Base-by-base conservation (phyloP, 2,888 invertebrate species). In the Pinctada fucata region DNA sequence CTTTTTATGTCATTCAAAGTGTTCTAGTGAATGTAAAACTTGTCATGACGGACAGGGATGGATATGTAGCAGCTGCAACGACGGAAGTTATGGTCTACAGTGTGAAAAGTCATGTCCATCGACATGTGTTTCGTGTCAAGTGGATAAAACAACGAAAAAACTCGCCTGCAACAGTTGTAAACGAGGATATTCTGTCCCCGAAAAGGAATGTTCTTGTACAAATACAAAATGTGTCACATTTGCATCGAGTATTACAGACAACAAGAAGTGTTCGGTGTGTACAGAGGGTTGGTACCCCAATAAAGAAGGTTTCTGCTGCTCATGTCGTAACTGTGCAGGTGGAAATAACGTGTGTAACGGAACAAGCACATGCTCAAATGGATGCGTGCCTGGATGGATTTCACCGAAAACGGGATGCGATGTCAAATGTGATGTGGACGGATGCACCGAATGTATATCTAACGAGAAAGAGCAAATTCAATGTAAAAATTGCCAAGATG, bases 51-150 rank as follows among this genome's bases (percentile, higher is more conserved):
- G 58, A 10, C 6, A 58, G 13, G 6, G 8, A 58, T 31, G 31
- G 31, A 31, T 31, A 31, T 58, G 58, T 13, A 13, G 13, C 8
- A 58, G 8, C 8, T 58, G 58, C 13, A 10, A 6, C 8, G 13
- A 58, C 13, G 58, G 58, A 10, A 58, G 13, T 10, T 58, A 58
- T 58, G 58, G 58, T 10, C 58, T 58, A 58, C 6, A 6, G 5
- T 77, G 76, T 48, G 72, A 77, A 13, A 72, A 66, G 31, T 65
- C 71, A 51, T 77, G 76, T 72, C 76, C 76, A 4, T 47, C 63
- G n/a, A 58, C 70, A 2, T 77, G 76, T 52, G 16, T 16, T 66
- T 10, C 65, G 13, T 77, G 76, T 67, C 51, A 63, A 64, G 48
- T 70, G 2, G 72, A 77, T 48, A 72, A 48, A 51, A 77, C 66